Evolutionary conservation across 1,140 invertebrate species (phyloP).

Genomic region (Oryctes rhinoceros): DNA sequence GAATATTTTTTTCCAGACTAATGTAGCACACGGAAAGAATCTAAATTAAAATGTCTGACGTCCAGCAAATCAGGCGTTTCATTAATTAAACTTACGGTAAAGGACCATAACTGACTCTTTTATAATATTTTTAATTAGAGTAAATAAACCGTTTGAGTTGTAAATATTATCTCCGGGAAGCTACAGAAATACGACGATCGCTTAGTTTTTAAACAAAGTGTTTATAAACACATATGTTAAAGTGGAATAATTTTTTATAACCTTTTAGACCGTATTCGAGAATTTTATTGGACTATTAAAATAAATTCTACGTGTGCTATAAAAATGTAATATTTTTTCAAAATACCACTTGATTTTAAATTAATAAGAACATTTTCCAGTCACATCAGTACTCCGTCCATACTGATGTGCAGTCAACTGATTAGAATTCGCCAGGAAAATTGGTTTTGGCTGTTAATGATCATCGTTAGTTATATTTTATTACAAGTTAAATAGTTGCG

Average conservation of each 20-base stretch:
- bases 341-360: constrained; percentile 3
- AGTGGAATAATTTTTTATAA: not conserved
- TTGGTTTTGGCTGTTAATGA: no score
- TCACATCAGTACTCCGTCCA: not conserved
- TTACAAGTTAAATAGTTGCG: no score
- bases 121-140: no score
- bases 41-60: not conserved
- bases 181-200: no score
- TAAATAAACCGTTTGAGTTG: no score
- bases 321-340: constrained; percentile 1
- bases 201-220: not conserved
- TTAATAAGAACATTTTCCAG: constrained; percentile 15
- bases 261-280: not conserved
- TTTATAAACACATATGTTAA: constrained; percentile 8
- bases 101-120: no score
- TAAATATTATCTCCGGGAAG: no score
- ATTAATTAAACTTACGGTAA: not conserved
- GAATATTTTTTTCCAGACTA: not conserved
- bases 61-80: not conserved
- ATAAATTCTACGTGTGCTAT: not conserved
- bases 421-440: no score
- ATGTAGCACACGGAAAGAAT: not conserved
- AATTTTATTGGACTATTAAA: not conserved
- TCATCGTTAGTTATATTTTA: no score
- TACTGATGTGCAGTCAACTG: no score